A percentile compares a stretch with the other conserved stretches of the same genome.
Evolutionary conservation across 2,888 invertebrate species (phyloP).

Genomic region (Lydus trimaculatus): DNA sequence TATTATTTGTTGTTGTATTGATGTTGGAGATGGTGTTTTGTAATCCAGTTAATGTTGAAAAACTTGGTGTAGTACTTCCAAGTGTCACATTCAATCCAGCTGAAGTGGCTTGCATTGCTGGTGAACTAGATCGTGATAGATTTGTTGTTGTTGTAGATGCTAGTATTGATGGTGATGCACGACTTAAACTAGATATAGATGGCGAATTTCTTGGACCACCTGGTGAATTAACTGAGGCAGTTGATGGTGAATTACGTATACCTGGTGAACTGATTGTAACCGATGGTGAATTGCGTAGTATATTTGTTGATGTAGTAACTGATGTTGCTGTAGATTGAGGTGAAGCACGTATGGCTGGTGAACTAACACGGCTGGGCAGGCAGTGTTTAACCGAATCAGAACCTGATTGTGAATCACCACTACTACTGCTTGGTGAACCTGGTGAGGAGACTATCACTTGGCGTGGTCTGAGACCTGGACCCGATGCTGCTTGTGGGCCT

Average conservation of each 20-base stretch:
- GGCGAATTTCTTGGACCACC: constrained; percentile 51
- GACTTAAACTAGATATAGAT: constrained; percentile 54
- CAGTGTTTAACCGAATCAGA: constrained; percentile 77
- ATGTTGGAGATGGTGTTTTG: constrained; percentile 56
- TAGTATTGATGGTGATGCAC: constrained; percentile 61
- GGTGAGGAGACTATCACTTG: constrained; percentile 76
- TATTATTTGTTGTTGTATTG: constrained; percentile 50
- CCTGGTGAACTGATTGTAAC: constrained; percentile 44
- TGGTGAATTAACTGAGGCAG: constrained; percentile 47
- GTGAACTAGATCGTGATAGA: constrained; percentile 56
- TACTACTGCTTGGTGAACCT: constrained; percentile 85
- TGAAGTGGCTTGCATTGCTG: constrained; percentile 65
- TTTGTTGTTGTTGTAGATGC: constrained; percentile 29
- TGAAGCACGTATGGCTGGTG: constrained; percentile 61
- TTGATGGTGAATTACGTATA: constrained; percentile 53
- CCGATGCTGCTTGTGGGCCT: constrained; percentile 63
- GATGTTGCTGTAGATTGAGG: constrained; percentile 21
- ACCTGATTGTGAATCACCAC: constrained; percentile 82
- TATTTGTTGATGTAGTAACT: constrained; percentile 28
- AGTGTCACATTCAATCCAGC: constrained; percentile 70
- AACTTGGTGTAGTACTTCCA: constrained; percentile 59
- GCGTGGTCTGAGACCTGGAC: constrained; percentile 54
- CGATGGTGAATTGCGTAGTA: constrained; percentile 58
- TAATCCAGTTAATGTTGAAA: constrained; percentile 53
- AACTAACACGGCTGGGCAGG: constrained; percentile 59